Evolutionary conservation across 2,797 vertebrate species (phyloP).

Genomic region (Adelosebastes latens): DNA sequence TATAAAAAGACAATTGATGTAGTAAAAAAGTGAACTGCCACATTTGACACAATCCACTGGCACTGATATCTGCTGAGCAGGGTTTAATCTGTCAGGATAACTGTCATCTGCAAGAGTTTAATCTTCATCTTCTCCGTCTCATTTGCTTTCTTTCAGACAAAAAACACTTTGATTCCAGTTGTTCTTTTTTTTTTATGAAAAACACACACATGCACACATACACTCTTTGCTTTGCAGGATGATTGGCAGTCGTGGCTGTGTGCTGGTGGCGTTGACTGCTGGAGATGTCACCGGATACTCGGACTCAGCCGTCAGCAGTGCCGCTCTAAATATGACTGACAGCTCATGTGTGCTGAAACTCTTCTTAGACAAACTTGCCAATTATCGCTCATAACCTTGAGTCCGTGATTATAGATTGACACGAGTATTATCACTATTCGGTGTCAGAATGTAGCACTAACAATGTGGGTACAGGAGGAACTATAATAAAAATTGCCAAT

Average conservation of each 20-base stretch:
- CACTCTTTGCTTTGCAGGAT: neutral
- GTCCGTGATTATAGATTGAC: constrained; percentile 31
- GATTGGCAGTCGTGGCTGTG: constrained; percentile 54
- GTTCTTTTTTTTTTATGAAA: neutral
- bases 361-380: constrained; percentile 43
- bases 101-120: constrained; percentile 30
- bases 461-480: neutral
- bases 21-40: neutral
- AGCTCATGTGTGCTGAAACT: constrained; percentile 45
- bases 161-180: constrained; percentile 7
- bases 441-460: constrained; percentile 21
- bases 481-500: neutral
- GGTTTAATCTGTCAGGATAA: constrained; percentile 40
- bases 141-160: constrained; percentile 24
- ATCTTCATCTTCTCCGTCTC: constrained; percentile 17
- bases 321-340: constrained; percentile 53
- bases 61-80: constrained; percentile 11
- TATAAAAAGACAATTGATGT: constrained; percentile 4
- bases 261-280: constrained; percentile 45
- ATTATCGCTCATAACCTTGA: constrained; percentile 46
- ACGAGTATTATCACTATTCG: neutral
- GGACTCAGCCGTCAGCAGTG: constrained; percentile 38
- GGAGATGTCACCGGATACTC: constrained; percentile 60
- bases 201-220: neutral
- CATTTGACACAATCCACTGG: constrained; percentile 5